Base-by-base conservation (phyloP, 2,113 vertebrate genomes). In the Cathartes aura region DNA sequence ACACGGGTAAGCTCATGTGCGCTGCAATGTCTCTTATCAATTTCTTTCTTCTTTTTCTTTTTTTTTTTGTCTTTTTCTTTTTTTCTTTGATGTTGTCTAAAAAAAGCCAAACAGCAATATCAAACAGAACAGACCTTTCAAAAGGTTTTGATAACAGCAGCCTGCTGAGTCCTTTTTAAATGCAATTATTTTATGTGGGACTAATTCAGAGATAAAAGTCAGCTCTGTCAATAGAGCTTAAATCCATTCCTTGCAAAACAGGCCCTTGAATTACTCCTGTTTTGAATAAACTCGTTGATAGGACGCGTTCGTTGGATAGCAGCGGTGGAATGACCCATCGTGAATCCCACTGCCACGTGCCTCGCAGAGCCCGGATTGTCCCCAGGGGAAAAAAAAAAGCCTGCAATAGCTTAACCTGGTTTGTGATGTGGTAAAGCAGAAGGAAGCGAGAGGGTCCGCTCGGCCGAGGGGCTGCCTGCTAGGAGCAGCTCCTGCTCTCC, bases 141-240 rank as follows among this genome's bases (percentile, higher is more conserved):
- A 87, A 63, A 89, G 82, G 76, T 63, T 93, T 83, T 72, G 91
- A 90, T 89, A 87, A 72, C 85, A 64, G 72, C 67, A 90, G 91
- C 89, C 74, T 53, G 85, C 82, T 62, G 91, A n/a, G 71, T 76
- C 78, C 67, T 84, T 90, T 83, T 92, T 47, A 89, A 83, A 81
- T 20, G 73, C 76, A 89, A 84, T 85, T 79, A 81, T 78, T 95
- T 87, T 73, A 60, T 14, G 67, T 14, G 32, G 66, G 72, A 55
- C 82, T 74, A 89, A 91, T 89, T 93, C 81, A 14, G 59, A 93
- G 87, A 91, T 92, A 86, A 94, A 93, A 94, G 86, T 55, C 84
- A 72, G 73, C 81, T 86, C 84, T 36, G 43, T 52, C 91, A 82
- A 89, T 43, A 50, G 50, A 38, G 79, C 40, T 91, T 79, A 91